phyloP scores from a whole-genome alignment of 2,888 invertebrate genomes.

The Polyploca ridens region DNA sequence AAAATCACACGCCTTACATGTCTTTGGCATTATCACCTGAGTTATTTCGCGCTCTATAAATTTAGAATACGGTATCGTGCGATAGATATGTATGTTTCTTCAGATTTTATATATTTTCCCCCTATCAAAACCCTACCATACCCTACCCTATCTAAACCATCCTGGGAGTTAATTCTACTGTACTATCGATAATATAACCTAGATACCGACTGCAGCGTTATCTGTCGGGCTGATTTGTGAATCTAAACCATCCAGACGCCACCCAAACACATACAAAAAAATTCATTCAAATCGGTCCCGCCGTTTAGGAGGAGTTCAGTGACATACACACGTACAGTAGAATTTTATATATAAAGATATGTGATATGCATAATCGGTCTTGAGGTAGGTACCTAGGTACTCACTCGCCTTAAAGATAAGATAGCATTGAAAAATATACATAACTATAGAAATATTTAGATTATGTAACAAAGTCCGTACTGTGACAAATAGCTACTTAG shows the following conservation, averaged over 20 bases:
- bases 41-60: not conserved
- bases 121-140: too few relatives aligned
- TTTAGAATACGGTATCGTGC: not conserved
- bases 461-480: conserved; percentile 15
- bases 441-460: conserved; percentile 27
- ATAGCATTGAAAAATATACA: conserved; percentile 26
- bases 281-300: too few relatives aligned
- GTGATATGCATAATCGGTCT: conserved; percentile 19
- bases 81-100: not conserved
- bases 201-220: too few relatives aligned
- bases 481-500: conserved; percentile 12
- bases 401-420: conserved; percentile 26
- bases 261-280: too few relatives aligned
- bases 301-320: too few relatives aligned
- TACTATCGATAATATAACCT: too few relatives aligned
- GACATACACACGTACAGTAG: too few relatives aligned
- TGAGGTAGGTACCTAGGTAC: conserved; percentile 18
- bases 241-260: too few relatives aligned
- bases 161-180: too few relatives aligned
- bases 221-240: too few relatives aligned
- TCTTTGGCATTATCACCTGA: not conserved
- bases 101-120: not conserved
- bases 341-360: too few relatives aligned
- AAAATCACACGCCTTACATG: not conserved
- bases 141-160: too few relatives aligned